Conservation (phyloP, 2,797 vertebrate genomes). For the Rhabdomys pumilio region DNA sequence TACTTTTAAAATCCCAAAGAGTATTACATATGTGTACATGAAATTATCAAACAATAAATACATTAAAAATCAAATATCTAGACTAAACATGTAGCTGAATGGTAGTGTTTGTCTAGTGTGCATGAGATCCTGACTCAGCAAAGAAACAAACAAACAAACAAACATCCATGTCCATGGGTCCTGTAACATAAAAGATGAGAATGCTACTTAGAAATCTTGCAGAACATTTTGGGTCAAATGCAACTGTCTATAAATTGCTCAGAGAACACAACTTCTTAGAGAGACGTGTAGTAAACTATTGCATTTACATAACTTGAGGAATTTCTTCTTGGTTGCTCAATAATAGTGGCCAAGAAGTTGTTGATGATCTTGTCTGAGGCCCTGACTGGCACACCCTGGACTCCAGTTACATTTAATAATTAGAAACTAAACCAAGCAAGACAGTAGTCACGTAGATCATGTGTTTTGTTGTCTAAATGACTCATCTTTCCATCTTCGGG, state of each 20-base stretch:
- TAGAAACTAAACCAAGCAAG: not conserved
- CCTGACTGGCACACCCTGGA: not conserved
- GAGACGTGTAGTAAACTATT: not conserved
- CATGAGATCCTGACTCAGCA: not conserved
- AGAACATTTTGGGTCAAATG: not conserved
- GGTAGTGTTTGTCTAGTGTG: not conserved
- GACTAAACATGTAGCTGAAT: not conserved
- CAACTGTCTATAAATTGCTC: not conserved
- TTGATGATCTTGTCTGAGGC: not conserved
- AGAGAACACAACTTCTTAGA: not conserved
- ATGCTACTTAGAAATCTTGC: not conserved
- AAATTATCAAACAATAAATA: not conserved
- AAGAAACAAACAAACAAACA: not conserved
- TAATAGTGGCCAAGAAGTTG: not conserved
- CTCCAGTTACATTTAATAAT: not conserved
- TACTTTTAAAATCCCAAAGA: slow-evolving; percentile 5
- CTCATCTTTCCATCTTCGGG: not conserved
- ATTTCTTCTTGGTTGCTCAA: not conserved
- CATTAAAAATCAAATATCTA: not conserved
- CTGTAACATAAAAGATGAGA: not conserved
- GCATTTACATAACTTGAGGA: not conserved
- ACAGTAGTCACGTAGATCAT: not conserved
- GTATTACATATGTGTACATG: not conserved
- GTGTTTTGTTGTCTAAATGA: not conserved
- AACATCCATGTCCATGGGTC: not conserved